Evolutionary conservation across 1,140 invertebrate genomes (phyloP).

Genomic region (Dendroctonus valens): DNA sequence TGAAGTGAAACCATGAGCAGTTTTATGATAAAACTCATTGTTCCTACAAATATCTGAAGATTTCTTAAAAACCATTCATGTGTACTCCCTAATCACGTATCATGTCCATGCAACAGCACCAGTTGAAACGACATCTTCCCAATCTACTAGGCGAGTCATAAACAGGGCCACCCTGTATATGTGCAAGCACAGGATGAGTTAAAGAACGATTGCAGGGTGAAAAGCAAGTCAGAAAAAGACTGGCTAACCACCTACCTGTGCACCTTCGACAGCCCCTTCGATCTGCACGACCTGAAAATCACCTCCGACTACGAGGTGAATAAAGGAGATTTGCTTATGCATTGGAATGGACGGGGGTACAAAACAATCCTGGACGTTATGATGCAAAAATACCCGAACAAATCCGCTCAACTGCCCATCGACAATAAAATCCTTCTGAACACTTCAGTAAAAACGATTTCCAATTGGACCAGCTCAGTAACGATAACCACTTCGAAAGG

Average conservation of each 20-base stretch:
- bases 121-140: too few species aligned
- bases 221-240: too few species aligned
- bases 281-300: slow-evolving; percentile 22
- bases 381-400: slow-evolving; percentile 41
- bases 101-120: too few species aligned
- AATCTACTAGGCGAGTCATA: too few species aligned
- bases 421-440: slow-evolving; percentile 39
- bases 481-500: slow-evolving; percentile 53
- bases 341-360: slow-evolving; percentile 44
- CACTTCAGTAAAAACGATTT: slow-evolving; percentile 39
- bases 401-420: slow-evolving; percentile 32
- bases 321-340: slow-evolving; percentile 35
- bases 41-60: too few species aligned
- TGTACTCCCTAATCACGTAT: too few species aligned
- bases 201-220: too few species aligned
- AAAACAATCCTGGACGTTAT: slow-evolving; percentile 43
- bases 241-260: background rate
- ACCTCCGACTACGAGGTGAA: slow-evolving; percentile 27
- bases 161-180: too few species aligned
- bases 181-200: too few species aligned
- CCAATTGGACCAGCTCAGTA: slow-evolving; percentile 30
- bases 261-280: slow-evolving; percentile 13
- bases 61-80: too few species aligned
- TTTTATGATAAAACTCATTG: too few species aligned
- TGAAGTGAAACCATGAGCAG: too few species aligned